Evolutionary conservation across 1,140 invertebrate species (phyloP).

Genomic region (Sarcophaga peregrina): DNA sequence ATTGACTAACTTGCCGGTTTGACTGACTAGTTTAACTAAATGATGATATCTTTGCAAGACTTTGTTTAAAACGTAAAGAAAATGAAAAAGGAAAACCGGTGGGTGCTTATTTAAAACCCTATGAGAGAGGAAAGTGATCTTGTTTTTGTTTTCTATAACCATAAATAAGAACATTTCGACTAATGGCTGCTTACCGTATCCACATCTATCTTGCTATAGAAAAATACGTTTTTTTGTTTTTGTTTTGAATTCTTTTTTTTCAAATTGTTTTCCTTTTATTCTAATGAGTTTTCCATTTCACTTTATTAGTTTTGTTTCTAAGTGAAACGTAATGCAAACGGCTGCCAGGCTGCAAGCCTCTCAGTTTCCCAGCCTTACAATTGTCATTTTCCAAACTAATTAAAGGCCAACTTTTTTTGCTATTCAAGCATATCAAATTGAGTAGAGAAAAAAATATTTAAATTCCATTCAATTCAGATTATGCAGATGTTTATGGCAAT

Average conservation of each 20-base stretch:
- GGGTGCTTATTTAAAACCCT: background rate
- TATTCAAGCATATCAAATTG: background rate
- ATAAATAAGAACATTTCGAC: constrained; percentile 38
- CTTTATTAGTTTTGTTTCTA: constrained; percentile 20
- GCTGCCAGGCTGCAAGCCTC: too few relatives aligned
- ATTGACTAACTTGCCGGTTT: background rate
- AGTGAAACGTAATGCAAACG: too few relatives aligned
- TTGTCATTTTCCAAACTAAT: constrained; percentile 40
- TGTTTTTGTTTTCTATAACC: constrained; percentile 40
- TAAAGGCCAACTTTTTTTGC: constrained; percentile 26
- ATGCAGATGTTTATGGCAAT: constrained; percentile 34
- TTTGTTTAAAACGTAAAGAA: background rate
- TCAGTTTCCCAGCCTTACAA: background rate
- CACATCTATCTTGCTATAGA: background rate
- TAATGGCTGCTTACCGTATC: constrained; percentile 30
- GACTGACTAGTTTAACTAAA: constrained; percentile 14
- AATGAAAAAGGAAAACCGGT: background rate
- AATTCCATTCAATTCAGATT: constrained; percentile 37
- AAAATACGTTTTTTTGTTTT: too few relatives aligned
- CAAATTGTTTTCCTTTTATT: constrained; percentile 1
- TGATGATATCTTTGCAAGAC: background rate
- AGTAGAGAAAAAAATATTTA: constrained; percentile 9
- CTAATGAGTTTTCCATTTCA: constrained; percentile 41
- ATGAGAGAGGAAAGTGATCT: constrained; percentile 37
- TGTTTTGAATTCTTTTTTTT: background rate